Conservation (phyloP, 1,140 invertebrate species). For the Drosophila ohnishii region DNA sequence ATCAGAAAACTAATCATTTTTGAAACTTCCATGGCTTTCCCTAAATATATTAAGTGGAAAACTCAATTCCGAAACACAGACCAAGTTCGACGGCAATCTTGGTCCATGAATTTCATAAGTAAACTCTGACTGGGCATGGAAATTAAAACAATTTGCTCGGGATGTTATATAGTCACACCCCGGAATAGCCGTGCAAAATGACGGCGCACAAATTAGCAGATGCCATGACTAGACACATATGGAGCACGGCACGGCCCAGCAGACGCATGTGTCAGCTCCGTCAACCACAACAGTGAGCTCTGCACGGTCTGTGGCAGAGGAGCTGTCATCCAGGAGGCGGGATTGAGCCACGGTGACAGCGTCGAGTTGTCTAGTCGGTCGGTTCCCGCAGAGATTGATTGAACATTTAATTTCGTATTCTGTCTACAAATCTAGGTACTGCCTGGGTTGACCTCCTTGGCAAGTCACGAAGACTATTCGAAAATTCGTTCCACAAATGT, state of each 20-base stretch:
- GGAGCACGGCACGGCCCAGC: not conserved
- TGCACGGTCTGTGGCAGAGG: constrained; percentile 18
- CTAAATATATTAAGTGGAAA: constrained; percentile 4
- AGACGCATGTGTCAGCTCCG: constrained; percentile 27
- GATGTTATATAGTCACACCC: constrained; percentile 1
- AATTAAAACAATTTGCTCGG: constrained; percentile 11
- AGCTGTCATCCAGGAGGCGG: constrained; percentile 33
- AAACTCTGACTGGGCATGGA: not conserved
- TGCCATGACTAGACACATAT: constrained; percentile 37
- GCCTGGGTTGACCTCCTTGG: constrained; percentile 1
- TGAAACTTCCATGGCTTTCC: not conserved
- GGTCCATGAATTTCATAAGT: not conserved
- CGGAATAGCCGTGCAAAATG: constrained; percentile 11
- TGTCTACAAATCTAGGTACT: constrained; percentile 8
- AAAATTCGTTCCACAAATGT: not conserved
- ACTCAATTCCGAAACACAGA: not conserved
- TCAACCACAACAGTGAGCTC: constrained; percentile 27
- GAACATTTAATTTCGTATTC: constrained; percentile 29
- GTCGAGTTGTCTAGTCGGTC: constrained; percentile 19
- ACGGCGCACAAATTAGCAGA: constrained; percentile 29
- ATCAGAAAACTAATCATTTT: constrained; percentile 6
- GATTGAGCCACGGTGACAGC: constrained; percentile 21
- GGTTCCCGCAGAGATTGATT: constrained; percentile 25
- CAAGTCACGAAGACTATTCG: not conserved
- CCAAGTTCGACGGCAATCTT: not conserved